Conservation (phyloP, 1,140 invertebrate species). For the Achroia grisella region DNA sequence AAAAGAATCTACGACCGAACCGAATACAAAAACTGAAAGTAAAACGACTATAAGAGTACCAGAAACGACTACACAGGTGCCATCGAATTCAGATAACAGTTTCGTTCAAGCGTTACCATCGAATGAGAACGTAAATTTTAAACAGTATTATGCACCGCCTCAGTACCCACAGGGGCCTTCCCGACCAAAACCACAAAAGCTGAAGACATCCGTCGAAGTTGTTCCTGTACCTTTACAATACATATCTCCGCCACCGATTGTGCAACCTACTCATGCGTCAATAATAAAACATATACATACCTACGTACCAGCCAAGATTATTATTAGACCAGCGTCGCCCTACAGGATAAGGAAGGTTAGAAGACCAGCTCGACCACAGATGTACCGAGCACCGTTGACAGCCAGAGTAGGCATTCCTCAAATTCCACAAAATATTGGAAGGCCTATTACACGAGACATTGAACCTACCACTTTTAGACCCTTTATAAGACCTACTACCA, state of each 20-base stretch:
- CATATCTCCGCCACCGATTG: conserved; percentile 50
- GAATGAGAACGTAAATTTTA: conserved; percentile 52
- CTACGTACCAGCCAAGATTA: conserved; percentile 49
- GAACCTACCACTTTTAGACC: conserved; percentile 51
- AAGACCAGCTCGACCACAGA: conserved; percentile 20
- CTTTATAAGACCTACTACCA: conserved; percentile 30
- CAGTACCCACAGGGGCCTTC: conserved; percentile 9
- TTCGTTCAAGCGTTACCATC: conserved; percentile 52
- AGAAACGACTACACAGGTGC: conserved; percentile 36
- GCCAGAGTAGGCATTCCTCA: conserved; percentile 13
- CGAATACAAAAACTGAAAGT: conserved; percentile 12
- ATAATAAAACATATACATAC: conserved; percentile 40
- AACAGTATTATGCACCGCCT: conserved; percentile 32
- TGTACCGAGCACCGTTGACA: conserved; percentile 22
- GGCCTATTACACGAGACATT: conserved; percentile 27
- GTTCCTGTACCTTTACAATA: conserved; percentile 55
- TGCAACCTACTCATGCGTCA: conserved; percentile 3
- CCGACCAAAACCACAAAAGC: conserved; percentile 26
- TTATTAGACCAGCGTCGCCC: conserved; percentile 37
- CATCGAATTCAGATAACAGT: conserved; percentile 44
- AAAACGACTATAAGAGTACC: conserved; percentile 16
- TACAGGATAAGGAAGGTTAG: conserved; percentile 22
- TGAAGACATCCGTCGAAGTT: conserved; percentile 58
- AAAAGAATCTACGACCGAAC: conserved; percentile 37
- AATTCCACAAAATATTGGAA: conserved; percentile 23